Evolutionary conservation across 2,888 invertebrate species (phyloP), one percentile per base, ranked within the genome.

Genomic region (Cordilura impudica): DNA sequence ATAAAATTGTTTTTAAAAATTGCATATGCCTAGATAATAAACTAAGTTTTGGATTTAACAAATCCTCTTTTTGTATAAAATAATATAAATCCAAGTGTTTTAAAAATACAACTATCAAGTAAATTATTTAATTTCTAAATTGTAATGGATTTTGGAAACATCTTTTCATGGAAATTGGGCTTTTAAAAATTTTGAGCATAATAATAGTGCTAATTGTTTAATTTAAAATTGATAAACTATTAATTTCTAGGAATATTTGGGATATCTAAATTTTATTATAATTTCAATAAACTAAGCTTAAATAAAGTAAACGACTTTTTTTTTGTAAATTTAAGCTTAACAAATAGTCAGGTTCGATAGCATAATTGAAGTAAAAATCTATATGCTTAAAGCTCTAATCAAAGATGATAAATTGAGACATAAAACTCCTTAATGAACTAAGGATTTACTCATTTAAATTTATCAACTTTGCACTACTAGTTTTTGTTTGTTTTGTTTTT

Each of bases 121-220:
- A n/a, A n/a, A n/a, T n/a, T n/a, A n/a, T n/a, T n/a, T n/a, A n/a
- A n/a, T n/a, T n/a, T n/a, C n/a, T n/a, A n/a, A n/a, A n/a, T n/a
- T n/a, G n/a, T n/a, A n/a, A n/a, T n/a, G 26, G 67, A 75, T 63
- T 54, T 67, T 75, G 69, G 54, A 69, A 75, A 69, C 75, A 75
- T 56, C 43, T 21, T 69, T 61, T 35, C 19, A 19, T 26, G 54
- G 14, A 61, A 54, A 35, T 54, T 43, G 14, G n/a, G 12, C 12
- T 39, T 54, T 43, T 16, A 18, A 43, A 31, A 14, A 29, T 51
- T 16, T 29, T 76, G 75, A 76, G 75, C 75, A 75, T 56, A 63
- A 39, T 75, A 45, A 65, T 56, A 70, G 35, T 74, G 67, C 74
- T 67, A 53, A 45, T 67, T 60, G 35, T 67, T 53, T 16, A 23